Base-by-base conservation (phyloP, 35 echinoderm and acorn worm genomes). In the Anneissia japonica region DNA sequence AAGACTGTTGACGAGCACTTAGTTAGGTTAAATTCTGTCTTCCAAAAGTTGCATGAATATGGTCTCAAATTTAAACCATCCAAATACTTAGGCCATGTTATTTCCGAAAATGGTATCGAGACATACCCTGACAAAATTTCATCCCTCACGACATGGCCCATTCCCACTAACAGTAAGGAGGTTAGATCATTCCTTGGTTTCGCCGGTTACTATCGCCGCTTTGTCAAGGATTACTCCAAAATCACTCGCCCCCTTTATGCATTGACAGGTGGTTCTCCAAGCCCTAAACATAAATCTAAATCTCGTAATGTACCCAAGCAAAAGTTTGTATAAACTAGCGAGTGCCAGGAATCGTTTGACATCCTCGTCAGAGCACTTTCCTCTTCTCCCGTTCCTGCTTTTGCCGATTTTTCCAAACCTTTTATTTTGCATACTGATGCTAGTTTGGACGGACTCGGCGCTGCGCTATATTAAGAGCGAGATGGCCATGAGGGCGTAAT, bases 41-140 rank as follows among this genome's bases (percentile, higher is more conserved):
- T 93, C 28, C 11, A 45, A 13, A 46, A 84, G 32, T 13, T 23
- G 1, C 86, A 82, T 37, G 33, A 86, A 0, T 77, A 74, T 64
- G 84, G 79, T 1, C 45, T 90, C 17, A 90, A 90, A 23, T 34
- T 85, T n/a, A 87, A 92, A 32, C 84, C 84, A 0, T 77, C 79
- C 30, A 88, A 93, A 46, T 93, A 88, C 33, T 36, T 93, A 30
- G 86, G 86, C 0, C 86, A 93, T 79, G 33, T 84, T 64, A 81
- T 88, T 28, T 76, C 39, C 31, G 74, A 28, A 31, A 33, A 46
- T 41, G 74, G 85, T 19, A 33, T 87, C 3, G 23, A 34, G 26
- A 78, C 74, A 43, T 37, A 87, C 39, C 74, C 11, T 51, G 46
- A 51, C 28, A 32, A 75, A 33, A 75, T 33, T 9, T 30, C 26